Conservation (phyloP, 2,797 vertebrate species). For the Apogon hyalosoma region DNA sequence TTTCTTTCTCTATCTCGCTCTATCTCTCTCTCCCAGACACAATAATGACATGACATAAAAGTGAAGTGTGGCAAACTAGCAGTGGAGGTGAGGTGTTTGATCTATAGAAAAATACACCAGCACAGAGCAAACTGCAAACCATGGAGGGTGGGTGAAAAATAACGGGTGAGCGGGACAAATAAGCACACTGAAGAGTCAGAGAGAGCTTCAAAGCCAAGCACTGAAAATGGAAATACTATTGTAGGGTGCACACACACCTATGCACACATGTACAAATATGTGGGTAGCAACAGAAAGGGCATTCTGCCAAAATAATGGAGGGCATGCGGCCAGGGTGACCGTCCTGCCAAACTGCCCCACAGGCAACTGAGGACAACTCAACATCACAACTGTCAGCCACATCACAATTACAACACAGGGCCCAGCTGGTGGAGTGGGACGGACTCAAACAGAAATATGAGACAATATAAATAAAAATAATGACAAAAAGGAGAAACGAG, state of each 20-base stretch:
- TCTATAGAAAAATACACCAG: constrained; percentile 34
- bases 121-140: constrained; percentile 34
- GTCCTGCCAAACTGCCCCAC: constrained; percentile 31
- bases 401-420: constrained; percentile 40
- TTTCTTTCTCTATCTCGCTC: constrained; percentile 20
- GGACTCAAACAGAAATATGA: neutral
- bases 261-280: constrained; percentile 16
- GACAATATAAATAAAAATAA: neutral
- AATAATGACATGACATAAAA: constrained; percentile 57
- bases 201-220: constrained; percentile 19
- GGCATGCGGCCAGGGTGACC: constrained; percentile 4
- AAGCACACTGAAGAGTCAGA: constrained; percentile 11
- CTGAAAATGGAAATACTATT: neutral
- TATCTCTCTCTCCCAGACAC: constrained; percentile 27
- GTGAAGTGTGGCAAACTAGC: constrained; percentile 31
- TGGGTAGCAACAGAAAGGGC: constrained; percentile 16
- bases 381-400: constrained; percentile 31
- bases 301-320: neutral
- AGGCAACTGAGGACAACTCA: constrained; percentile 19
- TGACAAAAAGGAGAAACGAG: neutral
- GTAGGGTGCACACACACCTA: constrained; percentile 1
- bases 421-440: constrained; percentile 29
- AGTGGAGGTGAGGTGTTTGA: constrained; percentile 38
- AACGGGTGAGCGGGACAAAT: neutral
- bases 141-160: neutral